Base-by-base conservation (phyloP, 1,140 invertebrate species). In the Drosophila auraria region DNA sequence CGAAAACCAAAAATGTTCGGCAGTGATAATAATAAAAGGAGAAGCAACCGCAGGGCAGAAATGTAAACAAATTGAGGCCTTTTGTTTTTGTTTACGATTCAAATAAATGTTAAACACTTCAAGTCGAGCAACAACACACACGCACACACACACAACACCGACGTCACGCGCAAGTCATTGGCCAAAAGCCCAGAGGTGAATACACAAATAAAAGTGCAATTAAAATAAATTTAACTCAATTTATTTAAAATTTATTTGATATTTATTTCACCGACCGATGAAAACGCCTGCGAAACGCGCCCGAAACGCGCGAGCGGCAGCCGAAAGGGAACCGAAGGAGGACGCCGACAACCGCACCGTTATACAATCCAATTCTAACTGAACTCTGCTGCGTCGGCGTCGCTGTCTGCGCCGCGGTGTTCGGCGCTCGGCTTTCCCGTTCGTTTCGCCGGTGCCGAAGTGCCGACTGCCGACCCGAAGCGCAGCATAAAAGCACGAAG, bases 331-430 rank as follows among this genome's bases (percentile, higher is more conserved):
- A 49, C 9, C 59, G 40, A 44, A 2, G n/a, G 20, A 45, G 40
- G 70, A 51, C 75, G 75, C 77, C 57, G 45, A 58, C 82, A 72
- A 89, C 84, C 84, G 81, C 74, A 81, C 84, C 82, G 84, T 68
- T 73, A 71, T 61, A 81, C 84, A 81, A 81, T 64, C 83, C 61
- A 81, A 89, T 89, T 89, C 84, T 81, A 84, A 90, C 84, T 89
- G 84, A 89, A 79, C 81, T 74, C 69, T 30, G 75, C 47, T 83
- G 83, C 80, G 84, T 80, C 74, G 76, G 81, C 78, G 82, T 84
- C 76, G 66, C 56, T 63, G 75, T 78, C 68, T 72, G 65, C 69
- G 79, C 57, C 57, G 49, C 62, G 33, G 42, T 62, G 53, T 61
- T 73, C 69, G 68, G 68, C 47, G 2, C 17, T 59, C 42, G 33